Base-by-base conservation (phyloP, 2,888 invertebrate genomes). In the Megastigmus dorsalis region DNA sequence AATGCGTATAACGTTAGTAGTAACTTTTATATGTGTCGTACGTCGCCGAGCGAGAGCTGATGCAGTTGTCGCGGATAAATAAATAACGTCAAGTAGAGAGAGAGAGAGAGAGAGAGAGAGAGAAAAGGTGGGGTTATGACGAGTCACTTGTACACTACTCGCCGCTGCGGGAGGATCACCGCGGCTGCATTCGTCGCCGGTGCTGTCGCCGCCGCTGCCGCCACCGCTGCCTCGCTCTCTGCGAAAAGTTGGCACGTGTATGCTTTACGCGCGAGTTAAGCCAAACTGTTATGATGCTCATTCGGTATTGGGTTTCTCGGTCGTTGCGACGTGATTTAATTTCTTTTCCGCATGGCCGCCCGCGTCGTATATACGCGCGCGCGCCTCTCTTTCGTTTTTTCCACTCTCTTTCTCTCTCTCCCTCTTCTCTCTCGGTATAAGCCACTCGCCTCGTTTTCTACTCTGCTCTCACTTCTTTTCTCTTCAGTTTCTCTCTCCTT, bases 251-350 rank as follows among this genome's bases (percentile, higher is more conserved):
- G 80, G 80, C 80, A 82, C 79, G 78, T 77, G 78, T 74, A 76
- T 79, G 79, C 78, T 81, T 80, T 79, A 79, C 79, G 75, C 77
- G 74, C 74, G 77, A 80, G 78, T 77, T 78, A 78, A 80, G 79
- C 79, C 79, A 80, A 80, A 80, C 79, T 79, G 78, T 80, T 80
- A 80, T 79, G 76, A 75, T 78, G 77, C 76, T 77, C 68, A 74
- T 52, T 66, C 48, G 81, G 82, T 83, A 83, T 82, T 81, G 82
- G 81, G 81, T 83, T 83, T 83, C 82, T 82, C 54, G 65, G 54
- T 69, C 65, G 60, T 75, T 72, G 67, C 68, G 63, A 63, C 72
- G 69, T 69, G 76, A 76, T 73, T 76, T 76, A 76, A 76, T 73
- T 76, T 73, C 72, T 72, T 73, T 69, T 73, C 60, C 45, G 69